Evolutionary conservation across 2,797 vertebrate species (phyloP), one percentile per base, ranked within the genome.

Genomic region (Orientallactaga sibirica): DNA sequence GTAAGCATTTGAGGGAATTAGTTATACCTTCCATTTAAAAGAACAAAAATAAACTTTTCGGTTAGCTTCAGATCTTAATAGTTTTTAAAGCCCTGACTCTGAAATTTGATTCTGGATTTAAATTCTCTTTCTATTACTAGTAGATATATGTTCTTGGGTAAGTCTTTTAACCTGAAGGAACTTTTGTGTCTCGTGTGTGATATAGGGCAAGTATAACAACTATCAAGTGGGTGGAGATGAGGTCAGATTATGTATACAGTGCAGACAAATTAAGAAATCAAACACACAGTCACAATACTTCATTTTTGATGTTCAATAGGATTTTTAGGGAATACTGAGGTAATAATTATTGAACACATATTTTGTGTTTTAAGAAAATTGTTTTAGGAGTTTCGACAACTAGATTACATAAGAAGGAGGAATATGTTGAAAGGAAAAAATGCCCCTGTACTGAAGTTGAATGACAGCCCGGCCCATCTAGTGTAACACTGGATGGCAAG

Each of bases 61-160:
- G 16, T 85, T 91, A 68, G 52, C 9, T 95, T 93, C 3, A 22
- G 90, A 77, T 90, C 27, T 82, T 92, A 95, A 62, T 12, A 74
- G 71, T 75, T 97, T 94, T 83, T 88, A 95, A 95, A 86, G 4
- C 37, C 25, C 61, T 88, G 70, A 88, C 29, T 93, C 33, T 89
- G 5, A 10, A 90, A 81, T 81, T 80, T 96, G 33, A 92, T 85
- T 82, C 78, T 95, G 41, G 58, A 62, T 71, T 93, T 94, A 71
- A 81, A 86, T 90, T 96, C 33, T 83, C 37, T 19, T 61, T 58
- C 81, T 58, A 33, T 76, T 78, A 83, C 48, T 70, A 76, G 18
- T 75, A 93, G n/a, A 64, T n/a, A 86, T 41, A 79, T 82, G 7
- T 91, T 89, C 73, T 77, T 73, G 43, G 33, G 64, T 5, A 68